phyloP scores from a whole-genome alignment of 1,140 invertebrate genomes.

The Stegodyphus dumicola region DNA sequence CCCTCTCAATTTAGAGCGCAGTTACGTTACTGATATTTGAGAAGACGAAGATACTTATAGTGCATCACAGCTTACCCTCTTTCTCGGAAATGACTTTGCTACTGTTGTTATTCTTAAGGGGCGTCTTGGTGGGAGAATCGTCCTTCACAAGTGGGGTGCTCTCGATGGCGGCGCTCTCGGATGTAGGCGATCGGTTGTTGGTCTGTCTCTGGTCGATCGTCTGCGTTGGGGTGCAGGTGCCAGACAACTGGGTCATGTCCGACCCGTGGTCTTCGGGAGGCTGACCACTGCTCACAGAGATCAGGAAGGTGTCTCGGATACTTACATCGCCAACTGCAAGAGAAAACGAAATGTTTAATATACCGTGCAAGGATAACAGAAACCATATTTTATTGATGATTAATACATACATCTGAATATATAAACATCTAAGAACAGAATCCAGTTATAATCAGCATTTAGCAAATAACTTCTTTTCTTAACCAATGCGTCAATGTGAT shows the following conservation, averaged over 20 bases:
- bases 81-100: background rate
- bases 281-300: constrained; percentile 33
- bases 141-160: too few relatives aligned
- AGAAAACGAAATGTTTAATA: background rate
- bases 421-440: too few relatives aligned
- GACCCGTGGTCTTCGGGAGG: background rate
- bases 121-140: too few relatives aligned
- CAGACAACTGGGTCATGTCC: constrained; percentile 39
- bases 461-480: too few relatives aligned
- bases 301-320: constrained; percentile 43
- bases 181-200: background rate
- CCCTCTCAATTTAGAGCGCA: too few relatives aligned
- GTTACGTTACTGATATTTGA: too few relatives aligned
- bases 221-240: constrained; percentile 11
- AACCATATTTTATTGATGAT: too few relatives aligned
- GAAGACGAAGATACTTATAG: background rate
- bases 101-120: too few relatives aligned
- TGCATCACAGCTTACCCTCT: background rate
- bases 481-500: too few relatives aligned
- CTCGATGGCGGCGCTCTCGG: too few relatives aligned
- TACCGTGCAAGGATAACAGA: background rate
- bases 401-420: too few relatives aligned
- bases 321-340: constrained; percentile 50
- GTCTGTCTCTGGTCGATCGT: background rate
- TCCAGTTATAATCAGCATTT: too few relatives aligned